Conservation (phyloP, 2,888 invertebrate genomes). For the Elaeidobius kamerunicus region DNA sequence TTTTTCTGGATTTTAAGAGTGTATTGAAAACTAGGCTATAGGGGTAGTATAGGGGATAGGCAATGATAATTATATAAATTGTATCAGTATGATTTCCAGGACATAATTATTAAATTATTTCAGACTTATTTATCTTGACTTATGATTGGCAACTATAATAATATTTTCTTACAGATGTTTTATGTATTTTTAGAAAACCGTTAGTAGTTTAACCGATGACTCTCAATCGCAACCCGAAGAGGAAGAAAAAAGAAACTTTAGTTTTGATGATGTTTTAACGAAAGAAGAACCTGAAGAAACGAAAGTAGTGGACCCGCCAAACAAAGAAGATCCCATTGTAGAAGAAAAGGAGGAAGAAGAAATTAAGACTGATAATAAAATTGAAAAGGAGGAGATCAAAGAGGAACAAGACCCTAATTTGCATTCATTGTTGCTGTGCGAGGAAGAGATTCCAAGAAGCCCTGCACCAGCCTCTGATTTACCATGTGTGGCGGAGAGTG, state of each 20-base stretch:
- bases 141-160: too few relatives aligned
- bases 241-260: constrained; percentile 43
- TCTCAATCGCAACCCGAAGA: constrained; percentile 39
- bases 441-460: constrained; percentile 88
- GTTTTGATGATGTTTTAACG: constrained; percentile 38
- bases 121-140: too few relatives aligned
- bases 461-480: constrained; percentile 66
- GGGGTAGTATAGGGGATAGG: too few relatives aligned
- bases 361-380: constrained; percentile 33
- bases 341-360: constrained; percentile 20
- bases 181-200: constrained; percentile 8
- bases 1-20: too few relatives aligned
- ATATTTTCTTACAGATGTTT: not conserved
- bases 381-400: constrained; percentile 39
- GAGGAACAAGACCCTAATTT: constrained; percentile 61
- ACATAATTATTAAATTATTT: too few relatives aligned
- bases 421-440: constrained; percentile 75
- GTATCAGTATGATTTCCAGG: too few relatives aligned
- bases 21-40: too few relatives aligned
- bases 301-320: constrained; percentile 29
- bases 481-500: constrained; percentile 17
- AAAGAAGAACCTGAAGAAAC: constrained; percentile 31
- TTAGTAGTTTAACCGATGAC: constrained; percentile 38
- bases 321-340: too few relatives aligned
- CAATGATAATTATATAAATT: too few relatives aligned